Evolutionary conservation across 2,113 vertebrate species (phyloP).

Genomic region (Oreocharis arfaki): DNA sequence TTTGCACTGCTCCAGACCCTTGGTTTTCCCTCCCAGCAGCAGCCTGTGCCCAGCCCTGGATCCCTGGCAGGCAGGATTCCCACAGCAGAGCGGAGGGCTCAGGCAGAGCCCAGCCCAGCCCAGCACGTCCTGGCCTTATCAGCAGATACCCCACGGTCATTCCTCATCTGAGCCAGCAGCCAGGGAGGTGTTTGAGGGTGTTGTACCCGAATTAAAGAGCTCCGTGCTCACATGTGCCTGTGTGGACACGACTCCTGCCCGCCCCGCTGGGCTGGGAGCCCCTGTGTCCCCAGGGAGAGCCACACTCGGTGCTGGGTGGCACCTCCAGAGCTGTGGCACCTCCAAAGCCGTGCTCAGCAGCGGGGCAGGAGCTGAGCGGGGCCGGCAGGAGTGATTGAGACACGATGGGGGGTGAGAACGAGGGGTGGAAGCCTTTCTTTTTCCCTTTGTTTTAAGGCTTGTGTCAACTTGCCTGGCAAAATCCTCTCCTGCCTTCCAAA

Average conservation of each 20-base stretch:
- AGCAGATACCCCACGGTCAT: background rate
- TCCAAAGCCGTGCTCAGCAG: background rate
- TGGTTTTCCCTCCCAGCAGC: background rate
- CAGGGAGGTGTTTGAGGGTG: background rate
- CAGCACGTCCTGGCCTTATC: fast-evolving
- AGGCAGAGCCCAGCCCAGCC: background rate
- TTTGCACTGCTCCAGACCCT: background rate
- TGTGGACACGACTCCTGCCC: background rate
- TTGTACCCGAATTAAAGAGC: background rate
- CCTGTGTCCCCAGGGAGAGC: background rate
- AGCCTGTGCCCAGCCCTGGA: background rate
- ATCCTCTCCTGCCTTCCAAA: slow-evolving; percentile 66
- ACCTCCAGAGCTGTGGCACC: background rate
- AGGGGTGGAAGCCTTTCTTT: slow-evolving; percentile 42
- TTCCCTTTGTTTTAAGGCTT: slow-evolving; percentile 57
- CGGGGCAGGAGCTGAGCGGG: background rate
- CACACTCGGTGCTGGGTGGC: background rate
- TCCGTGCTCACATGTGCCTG: background rate
- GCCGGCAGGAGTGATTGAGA: background rate
- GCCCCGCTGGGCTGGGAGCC: background rate
- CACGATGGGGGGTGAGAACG: background rate
- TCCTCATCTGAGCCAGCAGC: background rate
- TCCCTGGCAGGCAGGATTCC: background rate
- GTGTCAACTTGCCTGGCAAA: slow-evolving; percentile 57
- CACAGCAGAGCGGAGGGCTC: background rate